Conservation (phyloP, 2,113 vertebrate genomes). For the Odobenus rosmarus region DNA sequence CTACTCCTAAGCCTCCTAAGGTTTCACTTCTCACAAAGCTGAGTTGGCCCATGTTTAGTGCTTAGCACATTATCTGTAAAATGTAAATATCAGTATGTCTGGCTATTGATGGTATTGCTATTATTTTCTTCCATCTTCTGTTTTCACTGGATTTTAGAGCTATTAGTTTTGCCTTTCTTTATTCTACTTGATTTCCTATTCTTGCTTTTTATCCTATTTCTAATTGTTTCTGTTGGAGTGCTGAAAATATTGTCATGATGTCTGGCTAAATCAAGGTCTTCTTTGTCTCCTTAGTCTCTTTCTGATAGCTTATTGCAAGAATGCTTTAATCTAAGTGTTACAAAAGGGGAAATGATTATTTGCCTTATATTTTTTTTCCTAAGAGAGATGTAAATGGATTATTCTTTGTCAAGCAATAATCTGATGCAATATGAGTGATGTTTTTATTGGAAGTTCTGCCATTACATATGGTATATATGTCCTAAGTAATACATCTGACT, state of each 20-base stretch:
- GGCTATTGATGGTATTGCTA: background rate
- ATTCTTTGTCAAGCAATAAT: background rate
- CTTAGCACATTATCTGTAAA: background rate
- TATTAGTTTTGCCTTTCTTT: background rate
- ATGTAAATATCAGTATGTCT: background rate
- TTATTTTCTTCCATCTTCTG: background rate
- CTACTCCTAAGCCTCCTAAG: background rate
- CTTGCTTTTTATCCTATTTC: slow-evolving; percentile 20
- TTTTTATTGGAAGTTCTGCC: background rate
- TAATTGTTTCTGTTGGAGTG: background rate
- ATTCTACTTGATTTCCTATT: background rate
- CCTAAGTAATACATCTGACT: background rate
- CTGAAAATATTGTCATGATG: background rate
- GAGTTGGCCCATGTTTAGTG: background rate
- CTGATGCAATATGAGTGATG: background rate
- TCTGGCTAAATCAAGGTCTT: background rate
- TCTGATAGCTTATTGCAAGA: background rate
- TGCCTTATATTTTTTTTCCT: background rate
- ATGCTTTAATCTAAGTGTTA: slow-evolving; percentile 1
- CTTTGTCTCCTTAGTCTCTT: background rate
- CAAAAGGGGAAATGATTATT: background rate
- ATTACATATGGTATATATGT: background rate
- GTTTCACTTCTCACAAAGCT: background rate
- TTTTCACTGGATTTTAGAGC: slow-evolving; percentile 14
- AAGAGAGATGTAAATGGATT: background rate